Evolutionary conservation across 2,888 invertebrate species (phyloP), one percentile per base, ranked within the genome.

Genomic region (Octodonta nipae): DNA sequence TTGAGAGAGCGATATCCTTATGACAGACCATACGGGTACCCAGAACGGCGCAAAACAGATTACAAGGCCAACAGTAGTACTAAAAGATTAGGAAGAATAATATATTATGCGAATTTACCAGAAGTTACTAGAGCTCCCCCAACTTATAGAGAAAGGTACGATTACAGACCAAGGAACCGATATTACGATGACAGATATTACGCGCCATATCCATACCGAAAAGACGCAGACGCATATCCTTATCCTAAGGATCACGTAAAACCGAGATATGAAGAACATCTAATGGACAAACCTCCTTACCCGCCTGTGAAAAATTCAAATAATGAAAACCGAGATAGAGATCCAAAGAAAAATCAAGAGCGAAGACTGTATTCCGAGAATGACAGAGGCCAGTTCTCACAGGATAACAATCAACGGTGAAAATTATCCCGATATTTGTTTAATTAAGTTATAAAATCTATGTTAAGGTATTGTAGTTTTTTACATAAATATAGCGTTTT

Each of bases 31-130:
- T 26, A 33, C 25, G 33, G 41, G 26, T 4, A 22, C 3, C 22
- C 22, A n/a, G 10, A n/a, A 11, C 10, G 11, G 12, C 32, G 15
- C 35, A 16, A 28, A 32, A 16, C 35, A 34, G 30, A 24, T 35
- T 32, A 26, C 24, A 22, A 22, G 10, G n/a, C n/a, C 22, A 22
- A 22, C 22, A 11, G n/a, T 11, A 67, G 68, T 3, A 37, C 36
- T 14, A 34, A 35, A 35, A 69, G 68, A 48, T 70, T 70, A 5
- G 70, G 70, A 46, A 66, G 78, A 35, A 74, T 78, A 33, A 75
- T 78, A 34, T 78, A 78, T 50, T 78, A 78, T 44, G 76, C 78
- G 1, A 75, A 75, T 50, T 57, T 78, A 15, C 78, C 78, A 6
- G 78, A 78, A 55, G 71, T 77, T 3, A 71, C 75, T 1, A 62